Base-by-base conservation (phyloP, 2,888 invertebrate genomes). In the Boloria selene region DNA sequence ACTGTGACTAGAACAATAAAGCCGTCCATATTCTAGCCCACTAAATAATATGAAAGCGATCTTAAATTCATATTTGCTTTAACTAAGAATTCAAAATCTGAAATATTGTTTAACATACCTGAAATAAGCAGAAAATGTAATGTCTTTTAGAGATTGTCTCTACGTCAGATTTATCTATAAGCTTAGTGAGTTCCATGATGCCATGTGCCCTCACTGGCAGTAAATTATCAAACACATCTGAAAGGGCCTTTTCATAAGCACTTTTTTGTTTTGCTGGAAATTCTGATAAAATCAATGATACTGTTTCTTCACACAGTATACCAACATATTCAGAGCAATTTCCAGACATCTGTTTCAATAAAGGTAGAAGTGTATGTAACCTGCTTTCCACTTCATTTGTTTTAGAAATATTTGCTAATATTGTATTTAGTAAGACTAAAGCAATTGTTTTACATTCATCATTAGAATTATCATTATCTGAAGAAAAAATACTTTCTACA, bases 161-260 rank as follows among this genome's bases (percentile, higher is more conserved):
- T 31, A 87, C 74, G 85, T 97, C 95, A 71, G 92, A 93, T 17
- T 84, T 84, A 76, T 95, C 93, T 59, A 97, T 92, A n/a, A 97
- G 88, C 86, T 95, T 95, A 16, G 94, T 94, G 16, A 98, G 83
- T 58, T 93, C 88, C 73, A 97, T 94, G 47, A 97, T 87, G 7
- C 95, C 97, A 86, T 97, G 97, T 13, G 96, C 97, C 80, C 95
- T 93, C 0, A 96, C 94, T n/a, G 97, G 97, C 55, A 97, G 82
- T 65, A 96, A 80, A 31, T 94, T 93, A 87, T 96, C 95, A 77
- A 93, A 94, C 18, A 95, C 88, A 82, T 96, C 95, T 60, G 93
- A 84, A 63, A 97, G 79, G 0, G 96, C 96, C 75, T 93, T 91
- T 67, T 94, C 93, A 76, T 94, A 94, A 52, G 91, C 85, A 60